Base-by-base conservation (phyloP, 2,113 vertebrate species). In the Microcebus tavaratra region DNA sequence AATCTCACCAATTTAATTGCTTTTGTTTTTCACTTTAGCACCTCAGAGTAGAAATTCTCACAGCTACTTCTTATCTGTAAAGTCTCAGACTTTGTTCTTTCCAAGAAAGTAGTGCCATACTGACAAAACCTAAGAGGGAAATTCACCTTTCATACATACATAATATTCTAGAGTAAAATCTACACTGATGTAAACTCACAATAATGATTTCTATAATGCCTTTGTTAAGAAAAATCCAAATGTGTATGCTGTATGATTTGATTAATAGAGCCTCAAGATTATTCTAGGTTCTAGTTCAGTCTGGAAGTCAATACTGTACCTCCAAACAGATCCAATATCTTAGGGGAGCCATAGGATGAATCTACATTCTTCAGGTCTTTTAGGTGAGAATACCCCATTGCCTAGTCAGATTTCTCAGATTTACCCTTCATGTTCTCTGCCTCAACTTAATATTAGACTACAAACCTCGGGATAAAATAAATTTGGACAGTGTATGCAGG, bases 41-140 rank as follows among this genome's bases (percentile, higher is more conserved):
- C 39, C 55, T 92, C 57, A 82, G 45, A 94, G 86, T 55, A 73
- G 42, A 88, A 78, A 82, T 94, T 92, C 42, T 95, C 93, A 88
- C 4, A 82, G 42, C 17, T 73, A 34, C 21, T 76, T 76, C 39
- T 73, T 90, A 57, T 81, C 61, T 88, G 5, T 80, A 55, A 95
- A 90, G 48, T 45, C 76, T 93, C 73, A 68, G 61, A 65, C 15
- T 93, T 93, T 57, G 48, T 65, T 88, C 29, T 92, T 85, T 39
- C 39, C 48, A 82, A 45, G 10, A 81, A 65, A 93, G 2, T 57
- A 80, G 6, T 90, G 25, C 20, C 42, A 67, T 65, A 67, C 5
- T 57, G 29, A 91, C 34, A 97, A 88, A 55, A 79, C 63, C 18
- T 87, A 57, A 90, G 92, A 96, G 42, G 21, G n/a, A 90, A 91